Evolutionary conservation across 2,888 invertebrate species (phyloP), one percentile per base, ranked within the genome.

Genomic region (Lypha dubia): DNA sequence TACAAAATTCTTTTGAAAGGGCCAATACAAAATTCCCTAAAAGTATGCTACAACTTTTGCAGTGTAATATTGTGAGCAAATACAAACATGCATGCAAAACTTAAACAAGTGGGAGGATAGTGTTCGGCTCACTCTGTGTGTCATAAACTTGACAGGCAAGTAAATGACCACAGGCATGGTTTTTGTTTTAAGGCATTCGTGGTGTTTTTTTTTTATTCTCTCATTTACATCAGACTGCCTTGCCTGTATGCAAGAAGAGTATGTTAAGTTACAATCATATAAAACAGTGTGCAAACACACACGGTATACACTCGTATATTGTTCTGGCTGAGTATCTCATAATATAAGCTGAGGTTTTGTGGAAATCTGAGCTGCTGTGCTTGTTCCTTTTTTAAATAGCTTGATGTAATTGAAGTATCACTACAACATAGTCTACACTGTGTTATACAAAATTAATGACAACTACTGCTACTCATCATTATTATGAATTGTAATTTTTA

Each of bases 131-230:
- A 11, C n/a, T 28, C 17, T 51, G 28, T 65, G 28, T 63, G 70
- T 41, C 63, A 76, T 63, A 49, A 58, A 56, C 46, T 65, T 60
- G 67, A 46, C 38, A 73, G 67, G 77, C 76, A 65, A 11, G n/a
- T n/a, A n/a, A 73, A 53, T 73, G 35, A 67, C 67, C 73, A 60
- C 77, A 77, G 77, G 77, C 71, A 58, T 41, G 53, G 38, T 67
- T 71, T 68, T 53, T 35, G 41, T 44, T 63, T 70, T 22, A 56
- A 24, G 46, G 58, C 65, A 20, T 60, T 35, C 15, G n/a, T 70
- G n/a, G 49, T 60, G 5, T 56, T 41, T 67, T 7, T 6, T 20
- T 6, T 60, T 17, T 46, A 17, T 7, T n/a, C n/a, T n/a, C n/a
- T n/a, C n/a, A 28, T 60, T 60, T 60, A 32, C 28, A 77, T 49